phyloP scores from a whole-genome alignment of 2,113 vertebrate species.

The Pangasianodon gigas region DNA sequence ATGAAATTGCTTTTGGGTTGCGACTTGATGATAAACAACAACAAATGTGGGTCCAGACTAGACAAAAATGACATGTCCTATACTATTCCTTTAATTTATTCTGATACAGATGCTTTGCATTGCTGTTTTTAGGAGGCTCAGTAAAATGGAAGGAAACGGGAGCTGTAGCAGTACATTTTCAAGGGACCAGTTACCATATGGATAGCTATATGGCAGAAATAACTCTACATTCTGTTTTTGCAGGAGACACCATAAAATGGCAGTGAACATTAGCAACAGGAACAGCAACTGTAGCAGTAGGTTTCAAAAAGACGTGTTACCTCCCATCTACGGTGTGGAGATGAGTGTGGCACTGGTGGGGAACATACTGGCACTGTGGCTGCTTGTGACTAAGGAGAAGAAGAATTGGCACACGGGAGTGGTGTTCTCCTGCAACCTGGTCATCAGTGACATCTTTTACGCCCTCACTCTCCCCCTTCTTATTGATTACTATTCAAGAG shows the following conservation, averaged over 20 bases:
- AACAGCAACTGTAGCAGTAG: background rate
- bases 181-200: no score
- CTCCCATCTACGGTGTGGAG: slow-evolving; percentile 66
- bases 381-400: slow-evolving; percentile 65
- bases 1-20: background rate
- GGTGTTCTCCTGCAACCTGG: slow-evolving; percentile 79
- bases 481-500: slow-evolving; percentile 66
- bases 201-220: no score
- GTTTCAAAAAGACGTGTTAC: slow-evolving; percentile 60
- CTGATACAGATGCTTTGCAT: background rate
- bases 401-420: slow-evolving; percentile 74
- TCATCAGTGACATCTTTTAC: slow-evolving; percentile 77
- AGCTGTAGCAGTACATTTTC: no score
- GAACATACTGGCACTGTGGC: slow-evolving; percentile 71
- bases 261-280: slow-evolving; percentile 21
- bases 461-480: slow-evolving; percentile 76
- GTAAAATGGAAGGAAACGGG: background rate
- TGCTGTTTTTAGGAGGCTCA: slow-evolving; percentile 11
- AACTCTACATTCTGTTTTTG: no score
- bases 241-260: background rate
- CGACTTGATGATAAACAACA: background rate
- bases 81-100: background rate
- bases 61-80: background rate
- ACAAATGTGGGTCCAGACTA: background rate
- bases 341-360: slow-evolving; percentile 68